Base-by-base conservation (phyloP, 92 coral and sea anemone species). In the Epizoanthus ramosus region DNA sequence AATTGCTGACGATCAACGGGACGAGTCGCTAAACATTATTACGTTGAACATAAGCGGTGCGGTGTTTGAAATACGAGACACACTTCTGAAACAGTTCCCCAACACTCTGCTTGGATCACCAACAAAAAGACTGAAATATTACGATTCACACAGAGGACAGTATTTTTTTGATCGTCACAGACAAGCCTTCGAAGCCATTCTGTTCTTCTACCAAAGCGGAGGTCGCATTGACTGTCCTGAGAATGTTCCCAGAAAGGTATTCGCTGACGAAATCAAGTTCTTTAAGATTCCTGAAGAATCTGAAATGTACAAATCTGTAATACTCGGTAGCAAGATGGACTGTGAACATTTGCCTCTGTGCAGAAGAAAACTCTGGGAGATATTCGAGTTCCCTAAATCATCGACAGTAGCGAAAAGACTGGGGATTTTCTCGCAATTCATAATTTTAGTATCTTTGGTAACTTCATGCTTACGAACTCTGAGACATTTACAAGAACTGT, bases 101-200 rank as follows among this genome's bases (percentile, higher is more conserved):
- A 84, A 93, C 71, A 84, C 98, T 2, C 75, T 93, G 1, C 90
- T 93, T 2, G 98, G 98, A 14, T 91, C 90, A 22, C 94, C 88
- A 69, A 77, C 73, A 21, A 93, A 89, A 67, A 72, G 98, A 80
- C 79, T 63, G 1, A 86, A 85, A 79, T 93, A 89, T 73, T 93
- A 86, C 75, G 98, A 93, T 35, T 85, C 83, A 15, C 41, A 61
- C 66, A 79, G 95, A 25, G 84, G 89, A 35, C 90, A 93, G 57
- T 93, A 93, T 15, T 93, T 93, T 61, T 93, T 93, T 77, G 98
- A 93, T 68, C 98, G 98, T 16, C 98, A 93, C 84, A 77, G 98
- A 39, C 92, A 91, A 72, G 98, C 98, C 3, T 93, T 93, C 70
- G 98, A 93, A 84, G 98, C 92, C 54, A 93, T 93, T 45, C 59